These are phyloP conservation scores for Boulengerochromis microlepis DNA, from an alignment of 2,113 vertebrate species.

Conservation along the genomic window DNA sequence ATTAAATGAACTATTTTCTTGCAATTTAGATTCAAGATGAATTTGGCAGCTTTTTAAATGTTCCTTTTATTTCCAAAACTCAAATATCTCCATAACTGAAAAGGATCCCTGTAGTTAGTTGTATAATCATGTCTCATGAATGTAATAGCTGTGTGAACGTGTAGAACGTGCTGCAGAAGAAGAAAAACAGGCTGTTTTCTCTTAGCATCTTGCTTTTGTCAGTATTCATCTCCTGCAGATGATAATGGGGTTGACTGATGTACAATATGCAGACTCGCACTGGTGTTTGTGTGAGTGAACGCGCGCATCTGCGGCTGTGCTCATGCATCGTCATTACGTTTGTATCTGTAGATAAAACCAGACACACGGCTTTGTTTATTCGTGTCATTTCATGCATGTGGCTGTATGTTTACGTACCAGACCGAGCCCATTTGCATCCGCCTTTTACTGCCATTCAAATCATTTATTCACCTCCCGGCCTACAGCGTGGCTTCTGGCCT, in stretches of 20 bases:
- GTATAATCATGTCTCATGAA: not conserved
- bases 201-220: not conserved
- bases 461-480: constrained; percentile 35
- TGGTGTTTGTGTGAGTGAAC: not conserved
- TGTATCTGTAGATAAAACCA: constrained; percentile 15
- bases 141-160: not conserved
- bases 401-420: constrained; percentile 13
- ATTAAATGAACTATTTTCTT: not conserved
- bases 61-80: not conserved
- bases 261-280: not conserved
- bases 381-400: constrained; percentile 20
- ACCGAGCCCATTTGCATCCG: constrained; percentile 40
- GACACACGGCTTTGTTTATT: constrained; percentile 43
- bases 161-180: not conserved
- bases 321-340: constrained; percentile 7
- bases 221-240: constrained; percentile 14
- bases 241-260: not conserved
- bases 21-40: not conserved
- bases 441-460: constrained; percentile 49
- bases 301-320: not conserved
- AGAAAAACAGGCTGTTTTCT: not conserved
- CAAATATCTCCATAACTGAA: not conserved
- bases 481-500: constrained; percentile 41
- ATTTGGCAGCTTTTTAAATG: not conserved
- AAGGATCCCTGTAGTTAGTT: not conserved